Evolutionary conservation across 1,140 invertebrate species (phyloP), one percentile per base, ranked within the genome.

Genomic region (Acromyrmex heyeri): DNA sequence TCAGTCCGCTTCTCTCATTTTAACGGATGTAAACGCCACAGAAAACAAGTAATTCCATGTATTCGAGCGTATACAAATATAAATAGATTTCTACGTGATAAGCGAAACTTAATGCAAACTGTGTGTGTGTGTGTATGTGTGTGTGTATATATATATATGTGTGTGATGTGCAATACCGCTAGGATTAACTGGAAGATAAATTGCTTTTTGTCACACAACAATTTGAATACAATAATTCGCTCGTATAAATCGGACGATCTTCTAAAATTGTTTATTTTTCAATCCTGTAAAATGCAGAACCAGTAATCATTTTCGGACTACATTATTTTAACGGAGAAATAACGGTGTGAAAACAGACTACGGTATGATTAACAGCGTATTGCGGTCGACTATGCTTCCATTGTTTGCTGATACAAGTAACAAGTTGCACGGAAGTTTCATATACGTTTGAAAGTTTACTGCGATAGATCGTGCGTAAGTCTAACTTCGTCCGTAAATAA

Each of bases 331-430:
- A 75, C 57, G 8, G 38, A 24, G 79, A 27, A 75, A 30, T 57
- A 83, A 83, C 24, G 44, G 27, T 21, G 69, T n/a, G 79, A 75
- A 75, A 83, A 48, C 79, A n/a, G 69, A 73, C 53, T 18, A 34
- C 34, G 53, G 16, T 61, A 61, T 61, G 69, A 73, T 83, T 75
- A 83, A 75, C 50, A 70, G 69, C 69, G 79, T 48, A 83, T 73
- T 48, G 79, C 62, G 79, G 67, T 75, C 55, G 55, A 57, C 55
- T 50, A 16, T 50, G 69, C 48, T n/a, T 62, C 79, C 55, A 75
- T 75, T 75, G 79, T 83, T 83, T 83, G 73, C 69, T 38, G 69
- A 83, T 61, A 73, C 69, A 73, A 61, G 69, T 75, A 61, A 75
- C 69, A 83, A 83, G 69, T 73, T 73, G 55, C 69, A 50, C 57